Evolutionary conservation across 2,888 invertebrate genomes (phyloP), one percentile per base, ranked within the genome.

Genomic region (Synergus laeviventris): DNA sequence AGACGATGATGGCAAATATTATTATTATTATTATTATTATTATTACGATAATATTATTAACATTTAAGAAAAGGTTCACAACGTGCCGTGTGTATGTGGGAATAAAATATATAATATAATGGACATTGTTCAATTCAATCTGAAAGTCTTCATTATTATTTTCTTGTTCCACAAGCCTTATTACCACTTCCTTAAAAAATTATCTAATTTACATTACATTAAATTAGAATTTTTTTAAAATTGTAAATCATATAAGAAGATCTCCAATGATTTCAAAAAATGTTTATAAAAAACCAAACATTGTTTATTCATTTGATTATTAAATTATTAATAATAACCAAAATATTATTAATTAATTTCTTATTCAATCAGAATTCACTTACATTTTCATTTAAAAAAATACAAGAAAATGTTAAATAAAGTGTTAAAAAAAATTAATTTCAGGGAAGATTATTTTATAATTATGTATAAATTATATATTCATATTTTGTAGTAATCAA

Each of bases 61-160:
- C 89, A 94, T 94, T 94, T 93, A 95, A 95, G 95, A 95, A 94
- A 95, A 95, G 95, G 95, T 95, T 95, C 95, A 95, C 95, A 95
- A 95, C 95, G 95, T 95, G 95, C 95, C 95, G 95, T 95, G 95
- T 95, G 95, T 95, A 95, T 95, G 95, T 95, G 95, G 94, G 95
- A 94, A 94, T 91, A 91, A 93, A 91, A 91, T 93, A 92, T 95
- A 94, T 95, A 95, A 95, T 94, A 95, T 95, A 95, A 95, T 95
- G 95, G 95, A 95, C 95, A 95, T 95, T 95, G 95, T 95, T 95
- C 95, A 95, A 95, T 94, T 93, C 94, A 93, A 93, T 83, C 81
- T 82, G 83, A 81, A 59, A 39, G 45, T 70, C 49, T 59, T 62
- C 7, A 36, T 74, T 62, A n/a, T 74, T 62, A 31, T 49, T 74